Evolutionary conservation across 2,797 vertebrate species (phyloP).

Genomic region (Apogon hyalosoma): DNA sequence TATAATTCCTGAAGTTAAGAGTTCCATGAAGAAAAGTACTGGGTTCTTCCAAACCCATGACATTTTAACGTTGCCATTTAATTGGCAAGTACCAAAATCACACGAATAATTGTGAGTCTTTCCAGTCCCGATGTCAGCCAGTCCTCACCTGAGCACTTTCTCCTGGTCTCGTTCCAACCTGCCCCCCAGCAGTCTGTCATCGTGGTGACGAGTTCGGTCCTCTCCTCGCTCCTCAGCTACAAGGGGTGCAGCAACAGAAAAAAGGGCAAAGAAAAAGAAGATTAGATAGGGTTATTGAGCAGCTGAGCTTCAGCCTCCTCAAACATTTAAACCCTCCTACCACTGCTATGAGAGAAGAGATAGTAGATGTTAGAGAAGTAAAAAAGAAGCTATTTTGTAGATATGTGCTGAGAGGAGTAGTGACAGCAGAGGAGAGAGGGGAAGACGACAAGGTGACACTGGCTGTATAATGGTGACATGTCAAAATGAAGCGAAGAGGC

Average conservation of each 20-base stretch:
- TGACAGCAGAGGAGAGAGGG: constrained; percentile 13
- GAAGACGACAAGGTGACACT: constrained; percentile 27
- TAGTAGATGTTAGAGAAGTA: background rate
- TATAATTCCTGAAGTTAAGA: too few relatives aligned
- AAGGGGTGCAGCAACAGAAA: constrained; percentile 8
- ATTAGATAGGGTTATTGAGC: constrained; percentile 20
- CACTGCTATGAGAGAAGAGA: background rate
- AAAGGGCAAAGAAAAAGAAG: background rate
- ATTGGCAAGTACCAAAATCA: background rate
- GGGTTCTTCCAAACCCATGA: too few relatives aligned
- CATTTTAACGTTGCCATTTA: background rate
- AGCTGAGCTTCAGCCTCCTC: background rate
- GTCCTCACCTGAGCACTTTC: constrained; percentile 92
- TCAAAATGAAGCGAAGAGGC: constrained; percentile 41
- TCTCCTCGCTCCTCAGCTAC: constrained; percentile 90
- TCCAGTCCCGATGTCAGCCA: background rate
- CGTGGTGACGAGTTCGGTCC: constrained; percentile 88
- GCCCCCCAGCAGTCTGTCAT: constrained; percentile 88
- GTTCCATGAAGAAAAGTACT: too few relatives aligned
- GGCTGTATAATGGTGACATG: constrained; percentile 50
- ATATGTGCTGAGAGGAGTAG: background rate
- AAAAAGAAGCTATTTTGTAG: background rate
- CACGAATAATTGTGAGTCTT: background rate
- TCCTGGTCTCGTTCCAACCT: constrained; percentile 94
- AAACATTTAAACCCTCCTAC: constrained; percentile 7